Evolutionary conservation across 2,113 vertebrate species (phyloP).

Genomic region (sheep (Ovis aries)): DNA sequence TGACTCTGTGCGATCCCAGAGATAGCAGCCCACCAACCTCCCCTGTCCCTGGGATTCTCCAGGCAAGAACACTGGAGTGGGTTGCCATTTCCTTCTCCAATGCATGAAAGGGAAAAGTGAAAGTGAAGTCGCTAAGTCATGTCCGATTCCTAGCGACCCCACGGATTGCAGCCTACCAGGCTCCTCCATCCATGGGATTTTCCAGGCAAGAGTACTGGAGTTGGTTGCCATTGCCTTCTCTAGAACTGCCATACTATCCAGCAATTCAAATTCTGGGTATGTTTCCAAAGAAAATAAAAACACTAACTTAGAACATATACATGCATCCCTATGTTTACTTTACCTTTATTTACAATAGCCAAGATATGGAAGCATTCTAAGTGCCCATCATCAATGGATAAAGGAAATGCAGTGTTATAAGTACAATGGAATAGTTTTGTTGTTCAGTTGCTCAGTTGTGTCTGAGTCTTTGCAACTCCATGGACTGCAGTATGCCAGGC

Average conservation of each 20-base stretch:
- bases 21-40: too few relatives aligned
- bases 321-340: neutral
- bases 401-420: neutral
- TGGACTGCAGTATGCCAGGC: neutral
- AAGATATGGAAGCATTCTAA: neutral
- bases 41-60: too few relatives aligned
- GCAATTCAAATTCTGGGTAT: neutral
- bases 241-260: neutral
- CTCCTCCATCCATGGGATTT: too few relatives aligned
- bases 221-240: too few relatives aligned
- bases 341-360: neutral
- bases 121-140: too few relatives aligned
- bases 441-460: neutral
- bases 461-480: neutral
- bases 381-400: neutral
- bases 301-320: neutral
- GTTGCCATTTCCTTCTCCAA: too few relatives aligned
- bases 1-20: fast-evolving
- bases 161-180: too few relatives aligned
- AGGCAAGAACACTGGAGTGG: too few relatives aligned
- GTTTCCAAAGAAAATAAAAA: neutral
- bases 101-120: too few relatives aligned
- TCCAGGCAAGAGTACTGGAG: too few relatives aligned
- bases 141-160: too few relatives aligned
- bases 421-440: neutral